Evolutionary conservation across 2,113 vertebrate genomes (phyloP), one percentile per base, ranked within the genome.

Genomic region (Drymodes brunneopygia): DNA sequence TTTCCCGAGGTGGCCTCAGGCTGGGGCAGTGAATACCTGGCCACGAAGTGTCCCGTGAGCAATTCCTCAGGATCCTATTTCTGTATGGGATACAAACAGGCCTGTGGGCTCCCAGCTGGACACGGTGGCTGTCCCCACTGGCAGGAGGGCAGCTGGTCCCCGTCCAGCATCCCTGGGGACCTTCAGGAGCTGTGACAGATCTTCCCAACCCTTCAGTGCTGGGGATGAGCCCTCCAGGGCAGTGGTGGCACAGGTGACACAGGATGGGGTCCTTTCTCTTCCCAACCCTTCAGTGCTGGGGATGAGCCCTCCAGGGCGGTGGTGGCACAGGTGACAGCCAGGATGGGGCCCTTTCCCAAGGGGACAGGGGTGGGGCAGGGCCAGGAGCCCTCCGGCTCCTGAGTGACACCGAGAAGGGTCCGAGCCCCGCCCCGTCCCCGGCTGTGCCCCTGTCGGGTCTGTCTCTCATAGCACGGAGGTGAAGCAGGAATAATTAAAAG

Each of bases 401-500:
- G 15, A 4, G 8, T 7, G 6, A 0, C 15, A 12, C 12, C 28
- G 73, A 19, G 78, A 36, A 18, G 10, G 5, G 74, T 45, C 74
- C 53, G 54, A 53, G 60, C 45, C 47, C 33, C n/a, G 23, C 62
- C 62, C 67, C 0, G 0, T 13, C 73, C 44, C 72, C n/a, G 27
- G 5, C 74, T 4, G 42, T 11, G 36, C 35, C 70, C 58, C 82
- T 23, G 40, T 16, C 33, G 27, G 79, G 11, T 38, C 62, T 13
- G 27, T 38, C 81, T 65, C 86, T 78, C 81, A 29, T 1, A n/a
- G 65, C 92, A 64, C 0, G 3, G 74, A 84, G 85, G 51, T 84
- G 81, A 90, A 62, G 47, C 56, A 92, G 65, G 44, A 93, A 81
- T 71, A 84, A 92, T 87, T 54, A 66, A 85, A 91, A 90, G 42